These are phyloP conservation scores for Cheilosia urbana DNA, from an alignment of 2,888 invertebrate species.

Conservation along the genomic window DNA sequence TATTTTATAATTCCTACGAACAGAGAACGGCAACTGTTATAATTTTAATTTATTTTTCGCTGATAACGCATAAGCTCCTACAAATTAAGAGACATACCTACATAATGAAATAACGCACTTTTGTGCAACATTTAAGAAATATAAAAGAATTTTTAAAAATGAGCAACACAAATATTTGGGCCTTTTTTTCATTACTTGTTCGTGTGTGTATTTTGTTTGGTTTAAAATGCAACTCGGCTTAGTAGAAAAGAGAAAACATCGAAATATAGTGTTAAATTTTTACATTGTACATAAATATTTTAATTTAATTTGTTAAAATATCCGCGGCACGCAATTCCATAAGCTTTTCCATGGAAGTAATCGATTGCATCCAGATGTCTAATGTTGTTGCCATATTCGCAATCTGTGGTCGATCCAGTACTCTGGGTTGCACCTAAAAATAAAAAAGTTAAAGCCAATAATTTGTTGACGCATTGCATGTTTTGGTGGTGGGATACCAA, in stretches of 20 bases:
- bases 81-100: constrained; percentile 25
- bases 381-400: constrained; percentile 82
- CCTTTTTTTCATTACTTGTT: background rate
- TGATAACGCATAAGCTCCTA: constrained; percentile 48
- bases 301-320: constrained; percentile 82
- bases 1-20: constrained; percentile 9
- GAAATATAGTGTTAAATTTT: constrained; percentile 17
- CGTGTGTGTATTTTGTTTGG: constrained; percentile 29
- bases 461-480: too few relatives aligned
- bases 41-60: constrained; percentile 47
- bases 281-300: constrained; percentile 31
- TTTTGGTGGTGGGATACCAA: too few relatives aligned
- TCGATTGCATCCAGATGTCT: constrained; percentile 83
- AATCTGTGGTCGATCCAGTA: constrained; percentile 86
- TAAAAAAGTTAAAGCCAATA: background rate
- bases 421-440: constrained; percentile 88
- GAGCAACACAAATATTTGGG: background rate
- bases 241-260: constrained; percentile 46
- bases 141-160: constrained; percentile 17
- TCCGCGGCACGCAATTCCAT: constrained; percentile 84
- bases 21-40: constrained; percentile 48
- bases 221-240: constrained; percentile 51
- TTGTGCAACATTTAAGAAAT: constrained; percentile 42
- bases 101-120: constrained; percentile 30
- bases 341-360: constrained; percentile 83